Conservation (phyloP, 2,113 vertebrate species). For the Tyrannus savana region DNA sequence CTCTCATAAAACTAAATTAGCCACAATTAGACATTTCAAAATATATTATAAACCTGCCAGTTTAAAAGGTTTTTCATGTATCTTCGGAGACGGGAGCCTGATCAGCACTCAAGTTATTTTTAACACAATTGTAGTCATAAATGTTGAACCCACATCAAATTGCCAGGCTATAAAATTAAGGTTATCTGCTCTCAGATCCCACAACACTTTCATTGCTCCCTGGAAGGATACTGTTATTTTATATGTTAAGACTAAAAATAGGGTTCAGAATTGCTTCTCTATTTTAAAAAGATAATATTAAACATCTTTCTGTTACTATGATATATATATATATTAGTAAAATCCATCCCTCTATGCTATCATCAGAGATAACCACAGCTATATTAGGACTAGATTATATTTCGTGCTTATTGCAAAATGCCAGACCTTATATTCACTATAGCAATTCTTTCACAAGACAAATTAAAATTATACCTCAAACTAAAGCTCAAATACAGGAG, state of each 20-base stretch:
- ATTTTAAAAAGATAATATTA: background rate
- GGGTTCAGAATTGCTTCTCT: background rate
- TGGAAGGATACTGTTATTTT: background rate
- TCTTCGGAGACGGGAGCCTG: background rate
- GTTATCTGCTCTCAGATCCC: background rate
- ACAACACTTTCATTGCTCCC: background rate
- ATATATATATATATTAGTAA: background rate
- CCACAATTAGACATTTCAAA: background rate
- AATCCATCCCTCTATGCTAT: background rate
- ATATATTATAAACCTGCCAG: background rate
- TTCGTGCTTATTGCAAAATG: background rate
- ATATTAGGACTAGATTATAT: background rate
- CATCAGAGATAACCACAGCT: background rate
- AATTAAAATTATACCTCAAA: background rate
- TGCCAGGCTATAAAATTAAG: background rate
- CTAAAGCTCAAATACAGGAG: background rate
- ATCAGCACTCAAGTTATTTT: background rate
- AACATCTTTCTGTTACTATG: background rate
- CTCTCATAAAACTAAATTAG: constrained; percentile 30
- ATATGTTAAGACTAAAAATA: background rate
- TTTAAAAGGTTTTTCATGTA: background rate
- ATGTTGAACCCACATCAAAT: background rate
- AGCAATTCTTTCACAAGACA: background rate
- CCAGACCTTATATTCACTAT: background rate
- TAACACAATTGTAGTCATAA: background rate